Evolutionary conservation across 2,888 invertebrate genomes (phyloP), one percentile per base, ranked within the genome.

Genomic region (Protophormia terraenovae): DNA sequence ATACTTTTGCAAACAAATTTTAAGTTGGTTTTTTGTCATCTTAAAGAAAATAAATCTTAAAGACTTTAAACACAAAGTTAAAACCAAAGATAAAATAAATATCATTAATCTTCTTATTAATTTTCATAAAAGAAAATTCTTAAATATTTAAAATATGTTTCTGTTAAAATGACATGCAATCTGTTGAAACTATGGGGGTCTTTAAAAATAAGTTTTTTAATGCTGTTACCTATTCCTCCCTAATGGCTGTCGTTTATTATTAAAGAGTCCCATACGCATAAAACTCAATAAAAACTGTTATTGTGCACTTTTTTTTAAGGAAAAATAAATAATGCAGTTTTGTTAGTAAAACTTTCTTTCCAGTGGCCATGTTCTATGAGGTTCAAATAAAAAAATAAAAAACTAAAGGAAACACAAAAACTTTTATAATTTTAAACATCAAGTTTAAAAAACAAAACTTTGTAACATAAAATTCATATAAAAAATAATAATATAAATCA

Each of bases 1-100:
- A 78, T 27, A 78, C 35, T 58, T 78, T 78, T 35, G 45, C 12
- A 60, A 76, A 27, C 32, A 50, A 38, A 3, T 78, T 77, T 73
- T 22, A 41, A 19, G 45, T 10, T 58, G 45, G 10, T 22, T 45
- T 29, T 22, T 29, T n/a, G 32, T 3, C 22, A 38, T 19, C 29
- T 14, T 10, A 0, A 58, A 41, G 53, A 45, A 67, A 29, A n/a
- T n/a, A 58, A 29, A 29, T 58, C 16, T 35, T 53, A 19, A 53
- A 53, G n/a, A 19, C 16, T 24, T 66, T 16, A 16, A 47, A 7
- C n/a, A 4, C 60, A 38, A 75, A 66, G 38, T 50, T 64, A 1
- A 29, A 55, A 27, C 7, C 6, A 22, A 10, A 22, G 45, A 22
- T 6, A 16, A 22, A 47, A 24, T 3, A 32, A 0, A 24, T 27